Conservation (phyloP, 2,797 vertebrate species). For the Danio jaintianensis region DNA sequence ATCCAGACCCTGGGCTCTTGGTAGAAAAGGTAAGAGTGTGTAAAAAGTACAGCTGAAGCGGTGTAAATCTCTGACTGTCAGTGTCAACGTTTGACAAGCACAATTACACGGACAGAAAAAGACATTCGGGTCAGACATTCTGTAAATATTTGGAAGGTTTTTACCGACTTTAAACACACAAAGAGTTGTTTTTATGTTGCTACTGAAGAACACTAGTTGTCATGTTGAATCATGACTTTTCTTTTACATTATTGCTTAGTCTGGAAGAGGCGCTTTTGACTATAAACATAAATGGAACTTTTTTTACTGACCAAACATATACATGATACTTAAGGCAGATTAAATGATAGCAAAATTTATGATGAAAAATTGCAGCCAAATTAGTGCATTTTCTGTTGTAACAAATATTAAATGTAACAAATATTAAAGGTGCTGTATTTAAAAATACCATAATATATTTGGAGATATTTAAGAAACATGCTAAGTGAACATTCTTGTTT, state of each 20-base stretch:
- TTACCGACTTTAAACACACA: background rate
- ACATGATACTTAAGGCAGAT: no score
- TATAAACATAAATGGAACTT: no score
- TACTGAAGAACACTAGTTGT: background rate
- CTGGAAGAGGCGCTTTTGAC: background rate
- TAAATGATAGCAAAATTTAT: no score
- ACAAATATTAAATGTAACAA: no score
- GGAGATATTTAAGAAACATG: no score
- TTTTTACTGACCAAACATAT: no score
- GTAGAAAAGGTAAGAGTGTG: constrained; percentile 82
- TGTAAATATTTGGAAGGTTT: background rate
- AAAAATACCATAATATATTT: no score
- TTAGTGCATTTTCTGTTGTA: no score
- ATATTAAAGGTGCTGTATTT: no score
- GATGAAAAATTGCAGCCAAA: no score
- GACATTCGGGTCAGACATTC: constrained; percentile 16
- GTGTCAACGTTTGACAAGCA: constrained; percentile 31
- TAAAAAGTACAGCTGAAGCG: constrained; percentile 30
- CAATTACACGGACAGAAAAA: constrained; percentile 13
- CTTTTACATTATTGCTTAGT: background rate
- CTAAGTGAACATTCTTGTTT: no score
- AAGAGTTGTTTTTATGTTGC: background rate
- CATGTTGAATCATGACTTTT: background rate
- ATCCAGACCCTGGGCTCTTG: constrained; percentile 77
- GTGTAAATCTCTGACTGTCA: constrained; percentile 43